Evolutionary conservation across 37 sponge, comb jelly and placozoan species (phyloP).

Genomic region (Aplysina aerophoba): DNA sequence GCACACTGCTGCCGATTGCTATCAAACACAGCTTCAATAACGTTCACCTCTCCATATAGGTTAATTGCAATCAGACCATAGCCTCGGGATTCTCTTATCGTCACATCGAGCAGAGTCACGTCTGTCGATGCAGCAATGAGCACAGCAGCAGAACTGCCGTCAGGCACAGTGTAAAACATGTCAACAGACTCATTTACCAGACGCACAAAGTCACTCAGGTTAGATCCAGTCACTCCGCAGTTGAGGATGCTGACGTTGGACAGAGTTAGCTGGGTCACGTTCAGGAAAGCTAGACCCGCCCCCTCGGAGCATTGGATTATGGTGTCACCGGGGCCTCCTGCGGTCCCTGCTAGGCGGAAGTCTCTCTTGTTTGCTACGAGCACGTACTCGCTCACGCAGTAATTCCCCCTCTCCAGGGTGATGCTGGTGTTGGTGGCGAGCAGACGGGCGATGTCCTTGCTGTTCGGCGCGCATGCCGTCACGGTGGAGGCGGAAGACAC

Average conservation of each 20-base stretch:
- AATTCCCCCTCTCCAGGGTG: not conserved
- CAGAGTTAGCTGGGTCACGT: not conserved
- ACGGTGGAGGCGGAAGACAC: too few species aligned
- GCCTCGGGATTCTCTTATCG: not conserved
- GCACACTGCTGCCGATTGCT: not conserved
- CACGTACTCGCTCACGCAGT: not conserved
- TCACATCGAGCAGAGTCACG: not conserved
- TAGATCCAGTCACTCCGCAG: not conserved
- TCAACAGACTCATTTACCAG: not conserved
- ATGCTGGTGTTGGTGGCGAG: slow-evolving; percentile 1
- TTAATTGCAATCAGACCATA: slow-evolving; percentile 10
- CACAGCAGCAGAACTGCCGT: not conserved
- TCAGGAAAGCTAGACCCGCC: slow-evolving; percentile 1
- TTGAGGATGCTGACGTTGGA: not conserved
- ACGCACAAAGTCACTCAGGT: not conserved
- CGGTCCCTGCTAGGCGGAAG: not conserved
- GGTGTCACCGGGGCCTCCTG: not conserved
- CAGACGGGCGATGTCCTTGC: not conserved
- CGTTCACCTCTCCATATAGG: not conserved
- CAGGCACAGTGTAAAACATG: not conserved
- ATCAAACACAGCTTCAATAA: not conserved
- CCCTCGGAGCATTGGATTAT: slow-evolving; percentile 4
- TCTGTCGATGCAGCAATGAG: not conserved
- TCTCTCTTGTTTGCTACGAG: not conserved
- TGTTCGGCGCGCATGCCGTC: not conserved